Evolutionary conservation across 2,113 vertebrate genomes (phyloP).

Genomic region (Amblyopsis rosae): DNA sequence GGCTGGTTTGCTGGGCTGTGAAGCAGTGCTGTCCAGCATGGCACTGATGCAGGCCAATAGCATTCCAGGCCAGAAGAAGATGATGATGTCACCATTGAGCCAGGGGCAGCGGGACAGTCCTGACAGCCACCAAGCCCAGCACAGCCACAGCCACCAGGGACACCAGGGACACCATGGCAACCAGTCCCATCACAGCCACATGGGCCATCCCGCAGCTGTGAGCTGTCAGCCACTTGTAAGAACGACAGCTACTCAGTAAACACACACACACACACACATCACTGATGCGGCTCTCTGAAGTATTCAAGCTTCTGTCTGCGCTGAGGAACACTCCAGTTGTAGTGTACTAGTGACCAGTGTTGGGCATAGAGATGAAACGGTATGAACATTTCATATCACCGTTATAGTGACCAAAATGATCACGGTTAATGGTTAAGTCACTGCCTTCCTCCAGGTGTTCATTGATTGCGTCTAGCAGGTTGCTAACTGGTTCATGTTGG

Average conservation of each 20-base stretch:
- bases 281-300: too few species aligned
- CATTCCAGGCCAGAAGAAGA: constrained; percentile 78
- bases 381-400: too few species aligned
- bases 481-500: too few species aligned
- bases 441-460: too few species aligned
- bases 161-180: constrained; percentile 69
- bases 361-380: too few species aligned
- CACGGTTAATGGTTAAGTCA: too few species aligned
- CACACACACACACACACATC: neutral
- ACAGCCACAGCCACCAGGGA: constrained; percentile 63
- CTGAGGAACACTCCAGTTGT: too few species aligned
- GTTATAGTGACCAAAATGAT: too few species aligned
- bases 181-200: constrained; percentile 70
- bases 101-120: constrained; percentile 73
- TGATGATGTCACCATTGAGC: constrained; percentile 73
- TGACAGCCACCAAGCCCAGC: constrained; percentile 63
- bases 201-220: constrained; percentile 70
- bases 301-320: too few species aligned
- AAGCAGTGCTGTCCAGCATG: constrained; percentile 82
- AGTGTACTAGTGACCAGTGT: too few species aligned
- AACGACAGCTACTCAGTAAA: neutral
- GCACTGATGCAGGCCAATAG: constrained; percentile 82
- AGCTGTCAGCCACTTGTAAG: constrained; percentile 79
- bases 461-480: too few species aligned
- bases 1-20: constrained; percentile 81